These are phyloP conservation scores for Smittia sp. DNA, from an alignment of 2,888 invertebrate species.

Conservation along the genomic window DNA sequence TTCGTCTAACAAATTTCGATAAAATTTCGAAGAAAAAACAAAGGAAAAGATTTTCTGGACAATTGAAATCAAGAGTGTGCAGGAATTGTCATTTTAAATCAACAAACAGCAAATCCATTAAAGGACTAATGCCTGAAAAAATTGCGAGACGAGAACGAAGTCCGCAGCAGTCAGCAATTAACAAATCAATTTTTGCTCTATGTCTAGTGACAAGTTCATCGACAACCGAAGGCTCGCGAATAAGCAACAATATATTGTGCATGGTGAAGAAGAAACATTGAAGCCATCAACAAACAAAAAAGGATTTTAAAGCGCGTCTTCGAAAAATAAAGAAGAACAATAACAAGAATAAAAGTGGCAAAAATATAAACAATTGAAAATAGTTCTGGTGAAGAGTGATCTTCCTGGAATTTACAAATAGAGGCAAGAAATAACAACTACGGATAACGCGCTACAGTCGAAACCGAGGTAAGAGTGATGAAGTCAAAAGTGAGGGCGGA, in stretches of 20 bases:
- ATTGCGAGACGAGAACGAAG: constrained; percentile 21
- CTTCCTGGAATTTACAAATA: constrained; percentile 5
- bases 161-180: background rate
- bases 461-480: background rate
- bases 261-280: constrained; percentile 35
- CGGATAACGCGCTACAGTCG: background rate
- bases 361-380: background rate
- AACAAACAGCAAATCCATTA: background rate
- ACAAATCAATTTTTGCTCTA: background rate
- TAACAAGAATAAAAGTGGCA: background rate
- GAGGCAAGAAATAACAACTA: background rate
- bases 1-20: background rate
- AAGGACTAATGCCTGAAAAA: constrained; percentile 34
- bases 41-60: background rate
- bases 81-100: background rate
- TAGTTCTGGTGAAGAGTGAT: background rate
- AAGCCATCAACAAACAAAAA: too few relatives aligned
- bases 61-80: background rate
- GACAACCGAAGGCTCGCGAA: background rate
- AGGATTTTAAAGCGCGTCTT: background rate
- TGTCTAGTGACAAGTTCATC: background rate
- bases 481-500: background rate
- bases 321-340: background rate
- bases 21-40: background rate
- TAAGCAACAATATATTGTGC: constrained; percentile 20